Conservation (phyloP, 2,888 invertebrate species). For the Oligia strigilis region DNA sequence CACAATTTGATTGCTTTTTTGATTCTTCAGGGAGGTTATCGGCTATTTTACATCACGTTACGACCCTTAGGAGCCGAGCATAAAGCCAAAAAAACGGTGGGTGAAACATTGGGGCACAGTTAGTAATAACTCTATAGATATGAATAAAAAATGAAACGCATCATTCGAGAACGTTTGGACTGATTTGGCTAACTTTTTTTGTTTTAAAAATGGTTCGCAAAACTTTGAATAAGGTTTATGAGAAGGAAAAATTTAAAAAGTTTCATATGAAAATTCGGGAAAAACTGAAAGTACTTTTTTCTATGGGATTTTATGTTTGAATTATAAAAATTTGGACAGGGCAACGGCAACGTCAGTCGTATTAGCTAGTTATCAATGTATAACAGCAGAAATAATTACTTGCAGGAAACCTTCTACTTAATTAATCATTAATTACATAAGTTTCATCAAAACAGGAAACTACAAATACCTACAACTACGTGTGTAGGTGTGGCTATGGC, state of each 20-base stretch:
- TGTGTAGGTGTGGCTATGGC: background rate
- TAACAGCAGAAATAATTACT: background rate
- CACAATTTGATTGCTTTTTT: no score
- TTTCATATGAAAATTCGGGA: background rate
- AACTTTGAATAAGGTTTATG: background rate
- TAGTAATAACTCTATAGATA: no score
- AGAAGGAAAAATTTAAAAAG: background rate
- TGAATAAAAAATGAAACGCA: no score
- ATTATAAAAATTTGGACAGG: background rate
- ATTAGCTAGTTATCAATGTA: background rate
- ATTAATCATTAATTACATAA: background rate
- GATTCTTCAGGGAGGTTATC: no score
- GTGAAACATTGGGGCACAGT: no score
- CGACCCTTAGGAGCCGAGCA: no score
- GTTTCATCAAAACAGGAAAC: background rate
- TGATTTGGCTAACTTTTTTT: background rate
- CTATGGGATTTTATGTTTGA: background rate
- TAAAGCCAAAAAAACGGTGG: no score
- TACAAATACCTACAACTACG: background rate
- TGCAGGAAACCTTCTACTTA: background rate
- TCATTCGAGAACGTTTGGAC: no score
- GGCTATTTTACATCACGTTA: no score
- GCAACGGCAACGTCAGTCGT: background rate
- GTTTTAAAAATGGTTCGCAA: background rate
- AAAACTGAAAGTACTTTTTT: background rate